Conservation (phyloP, 1,140 invertebrate genomes). For the Pinna nobilis region DNA sequence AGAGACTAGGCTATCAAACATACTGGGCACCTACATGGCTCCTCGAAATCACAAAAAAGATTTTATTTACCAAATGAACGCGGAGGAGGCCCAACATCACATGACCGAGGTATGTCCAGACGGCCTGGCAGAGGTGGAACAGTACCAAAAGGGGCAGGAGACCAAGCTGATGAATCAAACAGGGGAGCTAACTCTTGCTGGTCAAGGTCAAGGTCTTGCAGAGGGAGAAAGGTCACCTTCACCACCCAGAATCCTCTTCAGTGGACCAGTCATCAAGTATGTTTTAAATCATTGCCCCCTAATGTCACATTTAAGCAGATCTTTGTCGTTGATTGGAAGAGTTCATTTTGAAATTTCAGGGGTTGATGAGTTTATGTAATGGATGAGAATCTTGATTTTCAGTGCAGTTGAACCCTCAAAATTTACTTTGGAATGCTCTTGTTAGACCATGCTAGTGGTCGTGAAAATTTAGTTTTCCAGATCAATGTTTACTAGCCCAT, state of each 20-base stretch:
- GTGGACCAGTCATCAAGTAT: conserved; percentile 65
- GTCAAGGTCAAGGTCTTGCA: background rate
- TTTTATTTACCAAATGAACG: conserved; percentile 59
- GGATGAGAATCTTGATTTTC: background rate
- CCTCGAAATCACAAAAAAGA: background rate
- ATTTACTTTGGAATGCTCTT: background rate
- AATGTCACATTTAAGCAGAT: background rate
- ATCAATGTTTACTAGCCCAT: too few species aligned
- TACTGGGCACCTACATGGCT: background rate
- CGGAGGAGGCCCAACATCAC: conserved; percentile 87
- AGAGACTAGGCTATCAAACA: conserved; percentile 77
- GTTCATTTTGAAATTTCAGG: too few species aligned
- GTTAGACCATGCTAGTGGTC: background rate
- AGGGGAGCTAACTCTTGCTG: background rate
- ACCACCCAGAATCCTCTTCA: conserved; percentile 56
- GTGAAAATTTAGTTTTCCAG: background rate
- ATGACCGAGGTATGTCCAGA: conserved; percentile 85
- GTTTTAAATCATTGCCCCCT: conserved; percentile 6
- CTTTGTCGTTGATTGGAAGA: too few species aligned
- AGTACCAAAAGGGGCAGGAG: background rate
- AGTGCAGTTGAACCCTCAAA: background rate
- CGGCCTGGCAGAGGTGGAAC: background rate
- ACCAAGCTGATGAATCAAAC: too few species aligned
- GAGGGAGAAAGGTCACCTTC: conserved; percentile 48
- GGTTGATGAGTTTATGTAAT: background rate